A percentile compares a stretch with the other conserved stretches of the same genome.
Evolutionary conservation across 2,797 vertebrate genomes (phyloP).

Genomic region (Paguma larvata): DNA sequence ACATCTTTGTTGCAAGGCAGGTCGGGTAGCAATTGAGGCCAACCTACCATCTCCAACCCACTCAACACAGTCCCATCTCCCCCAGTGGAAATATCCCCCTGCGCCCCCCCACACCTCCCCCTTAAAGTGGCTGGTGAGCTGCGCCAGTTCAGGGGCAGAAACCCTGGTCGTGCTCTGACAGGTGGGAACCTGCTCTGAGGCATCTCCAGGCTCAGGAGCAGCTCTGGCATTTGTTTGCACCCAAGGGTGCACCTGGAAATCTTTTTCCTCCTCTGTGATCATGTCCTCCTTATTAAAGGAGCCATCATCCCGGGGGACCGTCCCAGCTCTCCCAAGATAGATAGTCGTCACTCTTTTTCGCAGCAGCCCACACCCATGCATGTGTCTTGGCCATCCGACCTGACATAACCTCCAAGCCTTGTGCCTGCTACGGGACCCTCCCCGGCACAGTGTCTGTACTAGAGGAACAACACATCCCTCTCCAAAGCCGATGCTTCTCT

Average conservation of each 20-base stretch:
- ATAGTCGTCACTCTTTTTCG: neutral
- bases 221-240: neutral
- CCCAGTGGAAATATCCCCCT: neutral
- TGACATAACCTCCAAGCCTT: neutral
- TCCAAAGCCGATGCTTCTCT: neutral
- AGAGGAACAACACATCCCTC: neutral
- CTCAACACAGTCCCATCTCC: neutral
- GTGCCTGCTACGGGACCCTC: neutral
- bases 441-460: neutral
- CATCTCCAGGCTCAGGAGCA: neutral
- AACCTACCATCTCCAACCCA: neutral
- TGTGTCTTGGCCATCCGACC: neutral
- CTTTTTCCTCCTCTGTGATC: neutral
- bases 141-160: neutral
- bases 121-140: rapidly evolving
- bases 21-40: neutral
- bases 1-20: neutral
- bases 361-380: neutral
- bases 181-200: neutral
- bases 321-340: neutral
- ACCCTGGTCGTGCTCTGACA: neutral
- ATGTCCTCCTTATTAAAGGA: neutral
- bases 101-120: neutral
- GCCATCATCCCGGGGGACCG: neutral
- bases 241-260: neutral